A percentile compares a stretch with the other conserved stretches of the same genome.
These are phyloP conservation scores for Trematomus loennbergii DNA, from an alignment of 2,113 vertebrate species.

Conservation along the genomic window DNA sequence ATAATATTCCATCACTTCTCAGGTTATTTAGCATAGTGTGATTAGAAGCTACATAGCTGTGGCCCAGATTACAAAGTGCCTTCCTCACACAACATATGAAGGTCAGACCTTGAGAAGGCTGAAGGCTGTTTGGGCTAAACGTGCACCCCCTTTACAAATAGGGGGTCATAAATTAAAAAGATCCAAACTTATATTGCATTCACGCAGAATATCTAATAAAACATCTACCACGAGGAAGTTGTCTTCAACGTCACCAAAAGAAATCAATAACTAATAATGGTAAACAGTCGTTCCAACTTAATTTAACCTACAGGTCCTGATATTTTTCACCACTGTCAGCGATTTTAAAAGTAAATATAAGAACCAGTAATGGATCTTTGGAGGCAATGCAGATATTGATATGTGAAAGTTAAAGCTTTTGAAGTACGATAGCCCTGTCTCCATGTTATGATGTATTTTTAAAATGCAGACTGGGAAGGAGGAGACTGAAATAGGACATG, in stretches of 20 bases:
- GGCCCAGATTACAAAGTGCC: background rate
- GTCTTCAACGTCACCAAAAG: background rate
- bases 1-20: constrained; percentile 5
- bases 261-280: too few relatives aligned
- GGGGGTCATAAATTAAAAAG: background rate
- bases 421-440: background rate
- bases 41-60: background rate
- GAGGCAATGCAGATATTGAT: background rate
- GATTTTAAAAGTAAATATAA: background rate
- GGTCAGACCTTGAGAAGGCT: background rate
- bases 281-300: background rate
- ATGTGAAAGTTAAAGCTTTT: background rate
- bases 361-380: background rate
- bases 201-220: too few relatives aligned
- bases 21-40: background rate
- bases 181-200: background rate
- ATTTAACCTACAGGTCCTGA: too few relatives aligned
- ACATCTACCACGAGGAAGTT: background rate
- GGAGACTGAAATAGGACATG: background rate
- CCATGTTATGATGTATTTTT: background rate
- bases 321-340: background rate
- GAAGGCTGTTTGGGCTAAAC: background rate
- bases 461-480: background rate
- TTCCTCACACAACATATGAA: background rate
- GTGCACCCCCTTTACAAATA: background rate